Percentiles rank a stretch among this genome's conserved stretches.
Conservation (phyloP, 2,888 invertebrate genomes). For the Cylindroiulus punctatus region DNA sequence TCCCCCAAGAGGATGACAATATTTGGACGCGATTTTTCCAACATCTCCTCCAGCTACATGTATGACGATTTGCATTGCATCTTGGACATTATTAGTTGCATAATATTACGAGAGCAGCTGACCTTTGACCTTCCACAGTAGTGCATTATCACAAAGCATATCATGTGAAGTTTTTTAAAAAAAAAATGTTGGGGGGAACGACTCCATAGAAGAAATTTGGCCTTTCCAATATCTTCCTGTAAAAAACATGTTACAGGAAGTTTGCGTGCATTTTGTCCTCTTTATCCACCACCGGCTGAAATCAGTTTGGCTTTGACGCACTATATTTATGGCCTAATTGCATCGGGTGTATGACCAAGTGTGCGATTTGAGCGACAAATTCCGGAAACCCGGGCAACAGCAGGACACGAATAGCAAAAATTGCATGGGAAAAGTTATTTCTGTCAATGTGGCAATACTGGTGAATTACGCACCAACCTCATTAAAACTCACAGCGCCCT, state of each 20-base stretch:
- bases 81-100: too few species aligned
- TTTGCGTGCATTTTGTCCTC: slow-evolving; percentile 32
- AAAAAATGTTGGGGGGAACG: too few species aligned
- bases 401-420: neutral
- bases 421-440: neutral
- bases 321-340: slow-evolving; percentile 11
- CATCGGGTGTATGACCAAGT: neutral
- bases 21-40: too few species aligned
- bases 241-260: neutral
- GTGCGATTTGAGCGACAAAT: neutral
- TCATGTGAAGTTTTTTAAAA: too few species aligned
- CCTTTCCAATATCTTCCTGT: slow-evolving; percentile 13
- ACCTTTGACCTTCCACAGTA: too few species aligned
- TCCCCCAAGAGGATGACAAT: too few species aligned
- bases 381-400: neutral
- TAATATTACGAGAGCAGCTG: too few species aligned
- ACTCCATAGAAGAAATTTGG: neutral
- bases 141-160: too few species aligned
- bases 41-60: too few species aligned
- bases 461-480: slow-evolving; percentile 21
- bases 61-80: too few species aligned
- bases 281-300: neutral
- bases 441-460: slow-evolving; percentile 3
- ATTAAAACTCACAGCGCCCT: neutral
- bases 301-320: slow-evolving; percentile 16